Conservation (phyloP, 2,113 vertebrate species). For the Indicator maculatus region DNA sequence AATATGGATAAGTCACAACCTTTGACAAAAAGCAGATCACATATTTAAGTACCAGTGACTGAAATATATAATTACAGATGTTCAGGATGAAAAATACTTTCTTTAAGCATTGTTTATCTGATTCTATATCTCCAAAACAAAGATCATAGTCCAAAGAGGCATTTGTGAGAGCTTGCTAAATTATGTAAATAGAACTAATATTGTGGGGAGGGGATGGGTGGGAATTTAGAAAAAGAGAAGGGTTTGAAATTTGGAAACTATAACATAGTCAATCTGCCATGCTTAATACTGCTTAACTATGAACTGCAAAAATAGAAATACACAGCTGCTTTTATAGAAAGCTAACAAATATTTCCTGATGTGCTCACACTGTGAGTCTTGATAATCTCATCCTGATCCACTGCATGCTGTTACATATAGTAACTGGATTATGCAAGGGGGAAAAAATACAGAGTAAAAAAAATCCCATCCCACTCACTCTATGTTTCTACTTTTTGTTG, state of each 20-base stretch:
- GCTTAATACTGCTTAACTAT: conserved; percentile 26
- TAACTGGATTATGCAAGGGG: conserved; percentile 25
- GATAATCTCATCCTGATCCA: conserved; percentile 56
- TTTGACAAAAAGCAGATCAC: neutral
- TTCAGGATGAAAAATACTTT: neutral
- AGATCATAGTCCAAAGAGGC: neutral
- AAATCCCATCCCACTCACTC: neutral
- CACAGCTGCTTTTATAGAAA: conserved; percentile 15
- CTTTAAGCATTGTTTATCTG: neutral
- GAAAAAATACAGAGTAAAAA: neutral
- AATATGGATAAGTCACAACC: neutral
- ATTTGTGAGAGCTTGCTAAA: neutral
- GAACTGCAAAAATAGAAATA: conserved; percentile 22
- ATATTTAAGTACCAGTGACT: neutral
- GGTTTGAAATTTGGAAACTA: neutral
- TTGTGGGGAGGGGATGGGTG: neutral
- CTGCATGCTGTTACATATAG: conserved; percentile 41
- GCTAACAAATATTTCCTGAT: conserved; percentile 36
- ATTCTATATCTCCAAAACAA: neutral
- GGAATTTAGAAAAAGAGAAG: neutral
- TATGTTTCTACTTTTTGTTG: neutral
- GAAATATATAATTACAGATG: neutral
- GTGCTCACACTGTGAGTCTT: conserved; percentile 3
- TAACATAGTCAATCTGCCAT: neutral
- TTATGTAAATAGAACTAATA: neutral